phyloP scores from a whole-genome alignment of 2,888 invertebrate genomes.

The Rotaria sp. region DNA sequence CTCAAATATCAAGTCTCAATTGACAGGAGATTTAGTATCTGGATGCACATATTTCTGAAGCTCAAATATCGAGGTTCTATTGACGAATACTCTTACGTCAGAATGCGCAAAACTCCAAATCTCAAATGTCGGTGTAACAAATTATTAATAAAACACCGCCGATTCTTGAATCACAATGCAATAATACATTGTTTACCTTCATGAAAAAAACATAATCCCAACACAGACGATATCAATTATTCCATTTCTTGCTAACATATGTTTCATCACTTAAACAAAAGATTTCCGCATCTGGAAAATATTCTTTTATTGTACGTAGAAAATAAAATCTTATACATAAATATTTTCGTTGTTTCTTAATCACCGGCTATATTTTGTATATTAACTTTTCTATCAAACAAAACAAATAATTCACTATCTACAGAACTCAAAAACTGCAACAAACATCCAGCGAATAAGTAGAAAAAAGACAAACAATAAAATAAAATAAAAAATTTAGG shows the following conservation, averaged over 20 bases:
- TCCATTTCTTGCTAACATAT: neutral
- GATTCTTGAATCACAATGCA: no score
- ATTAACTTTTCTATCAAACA: neutral
- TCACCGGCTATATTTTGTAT: neutral
- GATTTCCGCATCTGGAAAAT: neutral
- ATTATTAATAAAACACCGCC: no score
- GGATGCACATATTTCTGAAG: no score
- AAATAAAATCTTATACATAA: neutral
- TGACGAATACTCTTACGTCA: no score
- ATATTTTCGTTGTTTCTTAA: neutral
- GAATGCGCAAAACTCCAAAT: no score
- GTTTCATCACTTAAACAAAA: neutral
- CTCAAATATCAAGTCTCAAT: no score
- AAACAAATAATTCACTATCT: neutral
- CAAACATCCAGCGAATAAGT: neutral
- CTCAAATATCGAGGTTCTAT: no score
- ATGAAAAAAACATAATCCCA: no score
- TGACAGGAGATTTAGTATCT: no score
- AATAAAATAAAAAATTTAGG: neutral
- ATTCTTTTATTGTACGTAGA: neutral
- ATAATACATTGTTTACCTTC: neutral
- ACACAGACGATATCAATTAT: no score
- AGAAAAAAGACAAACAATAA: neutral
- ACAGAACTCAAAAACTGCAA: neutral
- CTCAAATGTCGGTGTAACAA: no score